phyloP scores from a whole-genome alignment of 2,113 vertebrate genomes.

The Notiomystis cincta region DNA sequence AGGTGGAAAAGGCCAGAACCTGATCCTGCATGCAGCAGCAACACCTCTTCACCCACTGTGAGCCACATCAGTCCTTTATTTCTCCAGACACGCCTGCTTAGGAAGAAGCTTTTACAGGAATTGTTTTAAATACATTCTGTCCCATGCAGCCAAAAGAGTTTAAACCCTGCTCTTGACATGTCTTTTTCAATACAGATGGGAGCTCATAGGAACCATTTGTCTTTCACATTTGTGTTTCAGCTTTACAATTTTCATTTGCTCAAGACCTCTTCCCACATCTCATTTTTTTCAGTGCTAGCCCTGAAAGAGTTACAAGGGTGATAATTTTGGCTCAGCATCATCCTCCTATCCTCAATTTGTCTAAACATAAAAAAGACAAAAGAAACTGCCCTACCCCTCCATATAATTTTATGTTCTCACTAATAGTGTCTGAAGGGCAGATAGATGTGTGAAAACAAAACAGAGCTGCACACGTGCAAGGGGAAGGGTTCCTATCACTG shows the following conservation, averaged over 20 bases:
- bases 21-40: neutral
- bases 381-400: neutral
- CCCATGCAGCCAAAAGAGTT: neutral
- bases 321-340: neutral
- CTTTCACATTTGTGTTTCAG: neutral
- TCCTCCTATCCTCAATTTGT: neutral
- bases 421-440: fast-evolving
- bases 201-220: neutral
- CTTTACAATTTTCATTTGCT: neutral
- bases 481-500: neutral
- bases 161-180: neutral
- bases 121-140: neutral
- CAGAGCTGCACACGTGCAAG: fast-evolving
- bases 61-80: neutral
- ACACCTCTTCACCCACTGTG: fast-evolving
- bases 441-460: neutral
- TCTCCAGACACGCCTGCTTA: neutral
- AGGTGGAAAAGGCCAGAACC: neutral
- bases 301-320: neutral
- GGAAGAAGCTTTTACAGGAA: neutral
- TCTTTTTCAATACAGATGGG: neutral
- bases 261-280: neutral
- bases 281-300: neutral
- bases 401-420: neutral
- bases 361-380: neutral